Evolutionary conservation across 2,113 vertebrate genomes (phyloP), one percentile per base, ranked within the genome.

Genomic region (Gulo gulo): DNA sequence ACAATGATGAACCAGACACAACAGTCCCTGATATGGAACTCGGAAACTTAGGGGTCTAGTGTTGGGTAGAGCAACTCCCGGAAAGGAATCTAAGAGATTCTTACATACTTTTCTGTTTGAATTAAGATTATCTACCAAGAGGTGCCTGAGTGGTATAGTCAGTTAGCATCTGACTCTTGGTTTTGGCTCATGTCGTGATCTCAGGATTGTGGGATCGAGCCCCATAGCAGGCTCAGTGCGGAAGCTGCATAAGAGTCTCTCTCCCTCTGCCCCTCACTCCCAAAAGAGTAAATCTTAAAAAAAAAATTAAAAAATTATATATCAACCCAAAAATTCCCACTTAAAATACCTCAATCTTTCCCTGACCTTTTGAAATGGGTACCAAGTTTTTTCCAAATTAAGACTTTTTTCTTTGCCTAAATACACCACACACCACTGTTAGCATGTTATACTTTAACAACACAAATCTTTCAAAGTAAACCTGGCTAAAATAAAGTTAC

Each of bases 401-500:
- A 84, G 18, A 47, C 36, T 74, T 96, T 96, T 95, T 94, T 90
- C 52, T 81, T 45, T 45, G 59, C 26, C 23, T 18, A 87, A 82
- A 91, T 50, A 74, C 13, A 24, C 21, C 73, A 96, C 8, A 76
- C 1, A 93, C 20, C 36, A 97, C 73, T 95, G 79, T 84, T 84
- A 81, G 61, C 81, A 94, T 88, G 23, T 47, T 91, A 84, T 42
- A 14, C 29, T 95, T 94, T 74, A 92, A 67, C 52, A 36, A 97
- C 21, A 88, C 63, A 18, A 71, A 59, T 89, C 80, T 26, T 52
- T 52, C 71, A 95, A 84, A 97, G 63, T 18, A 87, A 89, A 94
- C 88, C 52, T 59, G 59, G 45, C 83, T 96, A 89, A 76, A 90
- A 95, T 79, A 95, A 94, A 96, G 47, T 95, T 97, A 95, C 15